Conservation (phyloP, 53 echinoderm and acorn worm species). For the Apostichopus leukothele region DNA sequence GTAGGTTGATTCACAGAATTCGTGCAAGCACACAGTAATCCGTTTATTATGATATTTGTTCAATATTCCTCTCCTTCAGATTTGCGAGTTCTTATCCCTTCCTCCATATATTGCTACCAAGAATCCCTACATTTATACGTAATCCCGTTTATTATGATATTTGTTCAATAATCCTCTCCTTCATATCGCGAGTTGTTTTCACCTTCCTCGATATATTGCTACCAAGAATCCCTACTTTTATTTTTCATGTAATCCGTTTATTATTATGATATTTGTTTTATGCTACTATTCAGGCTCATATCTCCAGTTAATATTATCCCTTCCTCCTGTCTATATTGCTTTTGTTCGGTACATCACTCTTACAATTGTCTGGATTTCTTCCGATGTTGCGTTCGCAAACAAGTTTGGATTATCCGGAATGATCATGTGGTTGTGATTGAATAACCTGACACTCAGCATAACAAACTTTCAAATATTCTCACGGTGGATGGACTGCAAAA, state of each 20-base stretch:
- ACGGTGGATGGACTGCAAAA: not conserved
- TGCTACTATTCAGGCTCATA: not conserved
- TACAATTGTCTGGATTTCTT: conserved; percentile 7
- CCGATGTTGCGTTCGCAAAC: conserved; percentile 9
- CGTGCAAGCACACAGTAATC: too few species aligned
- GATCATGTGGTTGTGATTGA: conserved; percentile 24
- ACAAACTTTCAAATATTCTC: not conserved
- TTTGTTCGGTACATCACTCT: not conserved
- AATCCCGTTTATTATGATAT: too few species aligned
- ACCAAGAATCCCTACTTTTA: too few species aligned
- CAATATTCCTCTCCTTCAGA: too few species aligned
- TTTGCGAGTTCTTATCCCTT: too few species aligned
- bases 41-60: too few species aligned
- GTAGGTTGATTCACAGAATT: too few species aligned
- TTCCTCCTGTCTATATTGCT: not conserved
- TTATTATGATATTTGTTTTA: not conserved
- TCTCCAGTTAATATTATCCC: not conserved
- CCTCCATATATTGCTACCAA: too few species aligned
- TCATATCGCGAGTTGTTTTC: too few species aligned
- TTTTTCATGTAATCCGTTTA: not conserved
- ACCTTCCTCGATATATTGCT: too few species aligned
- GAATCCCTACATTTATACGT: too few species aligned
- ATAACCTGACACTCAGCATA: not conserved
- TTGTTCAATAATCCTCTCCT: too few species aligned
- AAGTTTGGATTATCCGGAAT: conserved; percentile 23